phyloP scores from a whole-genome alignment of 2,113 vertebrate genomes.

The Callopanchax toddi region DNA sequence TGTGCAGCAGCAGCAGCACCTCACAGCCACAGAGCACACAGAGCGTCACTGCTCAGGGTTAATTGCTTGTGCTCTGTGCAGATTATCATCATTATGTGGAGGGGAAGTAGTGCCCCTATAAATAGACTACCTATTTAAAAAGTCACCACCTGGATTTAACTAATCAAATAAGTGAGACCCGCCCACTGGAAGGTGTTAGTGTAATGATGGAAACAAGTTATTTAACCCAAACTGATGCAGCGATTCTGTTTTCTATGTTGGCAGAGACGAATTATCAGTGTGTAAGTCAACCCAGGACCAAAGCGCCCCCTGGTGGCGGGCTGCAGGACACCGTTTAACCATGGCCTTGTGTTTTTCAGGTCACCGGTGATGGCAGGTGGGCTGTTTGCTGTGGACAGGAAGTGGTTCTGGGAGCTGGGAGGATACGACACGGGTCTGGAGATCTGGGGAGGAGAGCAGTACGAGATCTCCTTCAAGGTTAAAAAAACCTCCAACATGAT shows the following conservation, averaged over 20 bases:
- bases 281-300: too few relatives aligned
- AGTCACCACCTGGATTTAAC: not conserved
- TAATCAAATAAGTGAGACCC: not conserved
- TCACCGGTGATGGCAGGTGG: slow-evolving; percentile 99
- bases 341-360: slow-evolving; percentile 69
- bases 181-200: not conserved
- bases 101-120: slow-evolving; percentile 5
- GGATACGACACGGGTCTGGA: slow-evolving; percentile 83
- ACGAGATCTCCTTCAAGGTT: slow-evolving; percentile 82
- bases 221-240: not conserved
- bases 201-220: not conserved
- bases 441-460: slow-evolving; percentile 84
- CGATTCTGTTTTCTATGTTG: too few relatives aligned
- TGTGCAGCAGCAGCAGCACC: slow-evolving; percentile 23
- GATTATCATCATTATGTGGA: slow-evolving; percentile 41
- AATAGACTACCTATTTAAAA: slow-evolving; percentile 6
- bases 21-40: slow-evolving; percentile 3
- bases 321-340: too few relatives aligned
- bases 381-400: slow-evolving; percentile 94
- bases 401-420: slow-evolving; percentile 91
- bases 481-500: too few relatives aligned
- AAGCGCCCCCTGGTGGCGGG: too few relatives aligned
- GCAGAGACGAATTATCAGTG: too few relatives aligned
- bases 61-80: slow-evolving; percentile 29
- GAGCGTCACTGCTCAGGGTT: slow-evolving; percentile 30